Evolutionary conservation across 1,140 invertebrate species (phyloP), one percentile per base, ranked within the genome.

Genomic region (Halotydeus destructor): DNA sequence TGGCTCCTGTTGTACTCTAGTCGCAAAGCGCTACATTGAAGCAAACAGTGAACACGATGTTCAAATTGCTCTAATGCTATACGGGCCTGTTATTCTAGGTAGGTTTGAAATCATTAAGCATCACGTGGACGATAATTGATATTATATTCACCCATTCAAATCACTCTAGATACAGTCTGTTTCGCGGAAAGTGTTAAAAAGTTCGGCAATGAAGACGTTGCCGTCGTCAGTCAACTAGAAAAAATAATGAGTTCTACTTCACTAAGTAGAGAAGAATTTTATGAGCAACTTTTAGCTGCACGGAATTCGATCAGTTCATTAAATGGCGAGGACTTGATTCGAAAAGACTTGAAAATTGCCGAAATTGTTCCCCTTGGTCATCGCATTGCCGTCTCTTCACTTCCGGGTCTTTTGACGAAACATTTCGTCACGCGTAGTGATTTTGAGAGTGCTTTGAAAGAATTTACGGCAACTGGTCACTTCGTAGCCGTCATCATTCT

Each of bases 1-100:
- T 16, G 79, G 78, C 14, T 81, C 76, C 6, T 82, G 78, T 57
- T 63, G 68, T 28, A 77, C 75, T 1, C 56, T 82, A 23, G 56
- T 75, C 3, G 64, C 69, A 34, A 62, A 63, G 43, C 60, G 64
- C 48, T 53, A 72, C n/a, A 42, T 72, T 12, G 31, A 46, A n/a
- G 53, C 35, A 18, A 35, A 16, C 27, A 6, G 6, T 6, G 21
- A 35, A 19, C 8, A 8, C 8, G 49, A 57, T 53, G 23, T 50
- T 42, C 32, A 50, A 45, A 42, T 56, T 52, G 52, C 59, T 18
- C 45, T 52, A 18, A 45, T 63, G 2, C 54, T 67, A 2, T 58
- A 60, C 43, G 63, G 65, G 8, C 41, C 44, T 64, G 51, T 55
- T 46, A 43, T 35, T 27, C 31, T 44, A 43, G 43, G 16, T 38